Evolutionary conservation across 2,113 vertebrate species (phyloP), one percentile per base, ranked within the genome.

Genomic region (Centropus bengalensis): DNA sequence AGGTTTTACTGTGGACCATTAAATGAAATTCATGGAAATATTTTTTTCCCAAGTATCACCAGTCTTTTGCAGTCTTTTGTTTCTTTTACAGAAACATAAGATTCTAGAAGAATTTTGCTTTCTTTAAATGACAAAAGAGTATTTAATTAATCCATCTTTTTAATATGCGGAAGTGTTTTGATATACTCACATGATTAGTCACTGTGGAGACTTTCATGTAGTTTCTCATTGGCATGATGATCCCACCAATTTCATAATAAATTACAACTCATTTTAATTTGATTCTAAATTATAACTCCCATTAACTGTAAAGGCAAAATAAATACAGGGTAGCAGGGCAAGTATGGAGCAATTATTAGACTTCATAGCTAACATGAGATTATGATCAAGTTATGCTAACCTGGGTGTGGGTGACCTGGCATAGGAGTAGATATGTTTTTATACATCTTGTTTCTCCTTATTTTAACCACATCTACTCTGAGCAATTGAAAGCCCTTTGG

Each of bases 221-320:
- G 49, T 83, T 94, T 88, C 73, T 93, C 86, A 70, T 67, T 0
- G 0, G 5, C 28, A 28, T 81, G 51, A 62, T 0, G 2, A 14
- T 49, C 42, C 6, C 33, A 92, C n/a, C 30, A n/a, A 62, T 69
- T 85, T 83, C 1, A 58, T 66, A 24, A 32, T 76, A 49, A 94
- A 88, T 90, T 90, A 36, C 71, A 90, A 30, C 30, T 54, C 9
- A 45, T 81, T 82, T 86, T 71, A 75, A 78, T 93, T 91, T 86
- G 24, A 38, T 69, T 86, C 30, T 81, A 74, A 91, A 67, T 44
- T 74, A 62, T 62, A 77, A 77, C 14, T 78, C 64, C 33, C 51
- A 56, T 30, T 83, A 92, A 77, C 51, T 91, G 14, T 63, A 30
- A 81, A 62, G 9, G 10, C 17, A 8, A 69, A 63, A 58, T 83